These are phyloP conservation scores for Ciconia stormi DNA, from an alignment of 2,113 vertebrate genomes.

Conservation along the genomic window DNA sequence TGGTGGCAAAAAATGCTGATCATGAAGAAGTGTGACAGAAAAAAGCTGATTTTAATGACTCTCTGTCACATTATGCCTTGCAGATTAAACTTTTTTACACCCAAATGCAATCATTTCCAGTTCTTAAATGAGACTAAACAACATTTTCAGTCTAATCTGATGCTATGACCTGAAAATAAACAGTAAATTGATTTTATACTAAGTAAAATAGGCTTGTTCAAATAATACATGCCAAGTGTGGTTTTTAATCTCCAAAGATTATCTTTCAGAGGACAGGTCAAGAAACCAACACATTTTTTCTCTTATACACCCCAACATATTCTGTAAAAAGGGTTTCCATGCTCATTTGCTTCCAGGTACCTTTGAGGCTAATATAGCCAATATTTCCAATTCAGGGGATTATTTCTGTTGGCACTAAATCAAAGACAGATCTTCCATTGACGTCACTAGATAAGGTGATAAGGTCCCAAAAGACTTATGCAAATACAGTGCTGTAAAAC, in stretches of 20 bases:
- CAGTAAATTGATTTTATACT: not conserved
- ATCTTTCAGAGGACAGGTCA: not conserved
- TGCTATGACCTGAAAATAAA: not conserved
- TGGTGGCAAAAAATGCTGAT: not conserved
- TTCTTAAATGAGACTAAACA: not conserved
- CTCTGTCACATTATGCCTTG: not conserved
- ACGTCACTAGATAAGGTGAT: not conserved
- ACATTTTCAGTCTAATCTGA: not conserved
- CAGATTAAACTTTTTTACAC: not conserved
- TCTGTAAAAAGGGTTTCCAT: not conserved
- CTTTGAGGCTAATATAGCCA: not conserved
- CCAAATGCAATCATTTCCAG: not conserved
- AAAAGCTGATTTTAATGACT: conserved; percentile 25
- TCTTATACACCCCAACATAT: not conserved
- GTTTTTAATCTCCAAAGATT: not conserved
- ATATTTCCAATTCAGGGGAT: not conserved
- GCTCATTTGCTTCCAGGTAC: not conserved
- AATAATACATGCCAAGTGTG: not conserved
- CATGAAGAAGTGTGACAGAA: not conserved
- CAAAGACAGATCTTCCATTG: not conserved
- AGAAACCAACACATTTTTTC: not conserved
- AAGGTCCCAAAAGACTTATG: not conserved
- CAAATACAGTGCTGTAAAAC: not conserved
- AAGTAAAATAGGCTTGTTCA: not conserved
- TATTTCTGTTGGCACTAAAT: not conserved